A percentile compares a stretch with the other conserved stretches of the same genome.
Evolutionary conservation across 2,888 invertebrate species (phyloP).

Genomic region (Omphaloscelis lunosa): DNA sequence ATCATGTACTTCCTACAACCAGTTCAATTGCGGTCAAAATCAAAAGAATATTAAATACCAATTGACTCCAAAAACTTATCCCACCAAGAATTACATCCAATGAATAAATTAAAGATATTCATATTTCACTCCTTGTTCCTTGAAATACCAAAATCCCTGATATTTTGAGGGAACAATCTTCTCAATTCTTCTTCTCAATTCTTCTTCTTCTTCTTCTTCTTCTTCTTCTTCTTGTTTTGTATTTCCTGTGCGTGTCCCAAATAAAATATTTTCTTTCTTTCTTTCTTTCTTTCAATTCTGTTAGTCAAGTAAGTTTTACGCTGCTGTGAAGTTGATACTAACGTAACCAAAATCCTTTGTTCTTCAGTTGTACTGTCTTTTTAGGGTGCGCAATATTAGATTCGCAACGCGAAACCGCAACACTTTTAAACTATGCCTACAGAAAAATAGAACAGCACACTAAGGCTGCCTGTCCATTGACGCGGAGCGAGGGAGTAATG

Average conservation of each 20-base stretch:
- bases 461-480: no score
- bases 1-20: no score
- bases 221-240: no score
- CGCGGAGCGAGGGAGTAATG: no score
- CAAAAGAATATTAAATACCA: constrained; percentile 15
- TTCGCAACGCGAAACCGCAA: neutral
- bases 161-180: constrained; percentile 1
- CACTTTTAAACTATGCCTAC: neutral
- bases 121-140: constrained; percentile 20
- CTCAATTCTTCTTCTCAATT: no score
- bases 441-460: no score
- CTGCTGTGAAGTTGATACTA: constrained; percentile 7
- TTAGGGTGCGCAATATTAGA: neutral
- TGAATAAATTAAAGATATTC: constrained; percentile 50
- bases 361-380: neutral
- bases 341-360: constrained; percentile 8
- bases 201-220: no score
- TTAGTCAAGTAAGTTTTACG: constrained; percentile 15
- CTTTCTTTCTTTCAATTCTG: no score
- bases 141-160: constrained; percentile 19
- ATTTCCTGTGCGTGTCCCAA: no score
- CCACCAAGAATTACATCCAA: constrained; percentile 19
- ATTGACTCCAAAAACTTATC: constrained; percentile 16
- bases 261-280: no score
- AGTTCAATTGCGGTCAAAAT: neutral